Evolutionary conservation across 2,113 vertebrate species (phyloP).

Genomic region (Lophius piscatorius): DNA sequence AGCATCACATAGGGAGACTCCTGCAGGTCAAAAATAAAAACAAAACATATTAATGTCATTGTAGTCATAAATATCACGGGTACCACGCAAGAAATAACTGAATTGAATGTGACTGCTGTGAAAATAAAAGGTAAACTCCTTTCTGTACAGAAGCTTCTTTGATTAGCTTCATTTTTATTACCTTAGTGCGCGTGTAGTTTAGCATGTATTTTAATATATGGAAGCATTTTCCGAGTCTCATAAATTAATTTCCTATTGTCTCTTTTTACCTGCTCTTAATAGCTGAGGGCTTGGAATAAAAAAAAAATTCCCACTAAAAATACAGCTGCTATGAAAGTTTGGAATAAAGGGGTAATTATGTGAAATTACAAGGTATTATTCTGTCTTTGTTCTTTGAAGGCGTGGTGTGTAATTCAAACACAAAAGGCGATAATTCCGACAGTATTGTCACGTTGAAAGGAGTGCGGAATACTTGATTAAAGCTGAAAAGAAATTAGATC

Average conservation of each 20-base stretch:
- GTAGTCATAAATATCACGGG: too few species aligned
- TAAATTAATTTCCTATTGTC: constrained; percentile 4
- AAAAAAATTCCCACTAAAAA: not conserved
- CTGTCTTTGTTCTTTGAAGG: constrained; percentile 41
- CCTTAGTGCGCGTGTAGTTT: too few species aligned
- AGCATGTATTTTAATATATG: too few species aligned
- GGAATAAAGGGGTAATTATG: constrained; percentile 41
- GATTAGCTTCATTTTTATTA: too few species aligned
- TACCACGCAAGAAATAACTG: too few species aligned
- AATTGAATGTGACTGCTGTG: not conserved
- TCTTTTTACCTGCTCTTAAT: constrained; percentile 1
- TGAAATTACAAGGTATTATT: constrained; percentile 58
- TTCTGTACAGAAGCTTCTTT: too few species aligned
- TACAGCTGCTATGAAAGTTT: constrained; percentile 24
- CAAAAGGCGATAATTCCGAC: constrained; percentile 49
- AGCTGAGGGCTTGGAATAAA: not conserved
- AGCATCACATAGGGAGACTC: constrained; percentile 98
- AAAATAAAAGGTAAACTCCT: constrained; percentile 5
- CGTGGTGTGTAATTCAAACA: constrained; percentile 45
- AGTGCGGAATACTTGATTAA: constrained; percentile 28
- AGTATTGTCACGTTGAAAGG: constrained; percentile 8
- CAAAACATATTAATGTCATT: too few species aligned
- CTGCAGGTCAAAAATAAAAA: constrained; percentile 70
- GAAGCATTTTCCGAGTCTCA: too few species aligned
- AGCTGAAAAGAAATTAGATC: constrained; percentile 7